Conservation (phyloP, 92 coral and sea anemone genomes). For the Heteractis magnifica region DNA sequence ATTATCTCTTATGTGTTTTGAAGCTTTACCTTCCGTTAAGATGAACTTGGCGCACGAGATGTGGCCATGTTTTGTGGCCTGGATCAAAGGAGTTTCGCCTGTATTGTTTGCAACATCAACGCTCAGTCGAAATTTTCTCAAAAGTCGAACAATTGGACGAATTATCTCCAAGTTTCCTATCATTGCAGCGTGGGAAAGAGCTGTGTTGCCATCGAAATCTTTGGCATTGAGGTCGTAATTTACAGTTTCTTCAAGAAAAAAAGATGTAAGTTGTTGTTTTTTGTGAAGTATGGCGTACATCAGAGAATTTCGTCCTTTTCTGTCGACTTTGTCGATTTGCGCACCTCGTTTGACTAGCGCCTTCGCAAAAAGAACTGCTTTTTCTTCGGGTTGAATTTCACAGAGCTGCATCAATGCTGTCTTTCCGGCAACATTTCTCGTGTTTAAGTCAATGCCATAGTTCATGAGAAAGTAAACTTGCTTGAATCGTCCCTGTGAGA, state of each 20-base stretch:
- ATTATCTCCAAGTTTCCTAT: conserved; percentile 59
- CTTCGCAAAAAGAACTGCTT: conserved; percentile 52
- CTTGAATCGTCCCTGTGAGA: conserved; percentile 70
- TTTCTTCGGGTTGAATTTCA: conserved; percentile 52
- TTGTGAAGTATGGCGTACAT: conserved; percentile 54
- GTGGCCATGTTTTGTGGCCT: conserved; percentile 60
- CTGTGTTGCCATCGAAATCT: conserved; percentile 62
- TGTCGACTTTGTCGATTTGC: conserved; percentile 45
- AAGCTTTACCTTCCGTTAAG: conserved; percentile 68
- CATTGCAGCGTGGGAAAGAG: conserved; percentile 64
- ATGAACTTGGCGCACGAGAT: conserved; percentile 51
- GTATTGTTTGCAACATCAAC: conserved; percentile 60
- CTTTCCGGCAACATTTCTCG: conserved; percentile 45
- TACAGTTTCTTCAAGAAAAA: conserved; percentile 48
- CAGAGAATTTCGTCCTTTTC: conserved; percentile 48
- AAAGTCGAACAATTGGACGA: conserved; percentile 30
- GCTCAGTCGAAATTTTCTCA: conserved; percentile 54
- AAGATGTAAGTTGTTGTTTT: conserved; percentile 39
- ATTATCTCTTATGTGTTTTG: conserved; percentile 50
- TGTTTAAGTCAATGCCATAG: conserved; percentile 49
- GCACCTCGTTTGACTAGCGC: conserved; percentile 56
- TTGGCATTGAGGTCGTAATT: conserved; percentile 57
- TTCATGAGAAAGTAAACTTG: conserved; percentile 63
- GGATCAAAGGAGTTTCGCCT: conserved; percentile 64
- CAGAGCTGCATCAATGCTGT: conserved; percentile 73